Evolutionary conservation across 2,113 vertebrate genomes (phyloP), one percentile per base, ranked within the genome.

Genomic region (Bos javanicus): DNA sequence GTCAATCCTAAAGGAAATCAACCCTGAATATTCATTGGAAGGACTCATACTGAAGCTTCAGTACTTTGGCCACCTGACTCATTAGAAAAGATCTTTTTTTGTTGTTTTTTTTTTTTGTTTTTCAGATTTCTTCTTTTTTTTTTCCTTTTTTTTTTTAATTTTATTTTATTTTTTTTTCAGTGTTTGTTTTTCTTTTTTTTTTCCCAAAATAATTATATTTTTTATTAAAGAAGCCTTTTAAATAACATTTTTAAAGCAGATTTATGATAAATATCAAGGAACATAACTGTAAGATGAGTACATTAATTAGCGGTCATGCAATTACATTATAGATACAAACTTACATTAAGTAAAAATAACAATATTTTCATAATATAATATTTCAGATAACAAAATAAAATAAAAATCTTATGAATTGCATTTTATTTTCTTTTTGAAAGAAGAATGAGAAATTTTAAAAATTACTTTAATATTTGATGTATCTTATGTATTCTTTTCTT

Each of bases 371-470:
- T 64, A 71, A 74, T 59, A 67, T 17, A 84, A 81, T 88, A 3
- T 46, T 83, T 94, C 33, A 78, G 1, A 33, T 97, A 82, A 59
- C 10, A 92, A 95, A 95, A 82, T 50, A 54, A 62, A 62, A 19
- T 84, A 92, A 93, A 87, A 46, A 71, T 25, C 4, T 86, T 25
- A 48, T 83, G 5, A 93, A 33, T 59, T 90, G 74, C 14, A 91
- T 67, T 91, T 95, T 90, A 10, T 8, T 94, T 78, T 82, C 7
- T 48, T 80, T 94, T 94, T 89, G 13, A 95, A 94, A 87, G 43
- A 88, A 91, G 3, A 80, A 43, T 43, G 33, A 23, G 23, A 33
- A 87, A 74, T 12, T 30, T 36, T 92, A 64, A 1, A 52, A 26
- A 88, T 39, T 62, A 39, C 48, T 91, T 71, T 62, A 85, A 39